Percentiles rank a stretch among this genome's conserved stretches.
Evolutionary conservation across 2,113 vertebrate species (phyloP).

Genomic region (Nasalis larvatus): DNA sequence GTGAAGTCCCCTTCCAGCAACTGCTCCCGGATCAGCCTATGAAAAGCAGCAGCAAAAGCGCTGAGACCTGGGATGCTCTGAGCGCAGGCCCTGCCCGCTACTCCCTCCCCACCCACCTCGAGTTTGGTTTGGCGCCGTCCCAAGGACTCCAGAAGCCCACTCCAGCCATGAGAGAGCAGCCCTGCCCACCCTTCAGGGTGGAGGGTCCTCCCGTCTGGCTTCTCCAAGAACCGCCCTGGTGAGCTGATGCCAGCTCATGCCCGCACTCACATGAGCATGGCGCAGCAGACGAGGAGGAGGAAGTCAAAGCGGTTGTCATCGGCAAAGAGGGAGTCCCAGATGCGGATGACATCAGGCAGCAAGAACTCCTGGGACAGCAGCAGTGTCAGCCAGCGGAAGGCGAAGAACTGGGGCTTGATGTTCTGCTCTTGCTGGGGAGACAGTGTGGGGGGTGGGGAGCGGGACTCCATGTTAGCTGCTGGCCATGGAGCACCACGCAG

Average conservation of each 20-base stretch:
- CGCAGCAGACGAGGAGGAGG: constrained; percentile 96
- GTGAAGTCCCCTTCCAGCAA: constrained; percentile 97
- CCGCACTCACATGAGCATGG: constrained; percentile 95
- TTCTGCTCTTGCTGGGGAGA: constrained; percentile 95
- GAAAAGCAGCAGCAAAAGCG: background rate
- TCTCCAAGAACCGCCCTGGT: no score
- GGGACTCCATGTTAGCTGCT: background rate
- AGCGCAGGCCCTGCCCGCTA: background rate
- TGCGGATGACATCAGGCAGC: constrained; percentile 96
- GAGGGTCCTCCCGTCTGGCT: no score
- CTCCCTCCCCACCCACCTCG: background rate
- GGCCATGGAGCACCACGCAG: rapidly evolving
- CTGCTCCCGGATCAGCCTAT: constrained; percentile 94
- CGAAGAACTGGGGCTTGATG: constrained; percentile 99
- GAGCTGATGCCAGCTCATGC: background rate
- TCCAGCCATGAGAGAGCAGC: background rate
- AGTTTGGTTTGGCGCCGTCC: background rate
- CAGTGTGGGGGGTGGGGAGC: rapidly evolving
- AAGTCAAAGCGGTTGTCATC: constrained; percentile 95
- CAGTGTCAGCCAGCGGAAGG: constrained; percentile 98
- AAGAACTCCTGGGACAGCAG: constrained; percentile 98
- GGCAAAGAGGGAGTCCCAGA: constrained; percentile 98
- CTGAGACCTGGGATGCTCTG: background rate
- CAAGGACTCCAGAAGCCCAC: background rate
- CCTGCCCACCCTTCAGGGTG: background rate